Conservation (phyloP, 1,140 invertebrate genomes). For the Pygmarrhopalites habei region DNA sequence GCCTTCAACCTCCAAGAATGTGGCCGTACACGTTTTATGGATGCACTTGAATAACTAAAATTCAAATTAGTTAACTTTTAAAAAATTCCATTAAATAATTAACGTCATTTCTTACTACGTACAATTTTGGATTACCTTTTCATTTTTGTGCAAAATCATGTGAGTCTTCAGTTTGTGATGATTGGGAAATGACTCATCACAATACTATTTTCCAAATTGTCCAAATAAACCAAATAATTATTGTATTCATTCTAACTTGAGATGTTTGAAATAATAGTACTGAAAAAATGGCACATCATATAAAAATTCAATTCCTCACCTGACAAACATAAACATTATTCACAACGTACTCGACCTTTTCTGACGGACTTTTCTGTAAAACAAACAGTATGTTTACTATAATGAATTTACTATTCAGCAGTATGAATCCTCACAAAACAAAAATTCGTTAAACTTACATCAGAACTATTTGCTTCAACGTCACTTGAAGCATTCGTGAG, state of each 20-base stretch:
- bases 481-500: neutral
- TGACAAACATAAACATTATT: constrained; percentile 53
- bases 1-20: constrained; percentile 56
- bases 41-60: constrained; percentile 61
- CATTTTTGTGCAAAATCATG: constrained; percentile 49
- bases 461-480: neutral
- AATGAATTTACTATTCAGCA: neutral
- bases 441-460: no score
- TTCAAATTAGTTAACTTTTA: no score
- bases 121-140: constrained; percentile 51
- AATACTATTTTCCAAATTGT: no score
- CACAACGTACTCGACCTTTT: constrained; percentile 45
- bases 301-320: no score
- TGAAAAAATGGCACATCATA: no score
- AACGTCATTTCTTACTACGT: neutral
- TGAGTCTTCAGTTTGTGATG: constrained; percentile 52
- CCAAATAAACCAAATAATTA: no score
- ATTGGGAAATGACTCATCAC: constrained; percentile 46
- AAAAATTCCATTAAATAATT: no score
- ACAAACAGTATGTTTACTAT: neutral
- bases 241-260: no score
- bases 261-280: no score
- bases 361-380: neutral
- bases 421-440: no score
- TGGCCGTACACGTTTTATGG: constrained; percentile 53